A percentile compares a stretch with the other conserved stretches of the same genome.
Conservation (phyloP, 2,113 vertebrate species). For the Eolophus roseicapilla region DNA sequence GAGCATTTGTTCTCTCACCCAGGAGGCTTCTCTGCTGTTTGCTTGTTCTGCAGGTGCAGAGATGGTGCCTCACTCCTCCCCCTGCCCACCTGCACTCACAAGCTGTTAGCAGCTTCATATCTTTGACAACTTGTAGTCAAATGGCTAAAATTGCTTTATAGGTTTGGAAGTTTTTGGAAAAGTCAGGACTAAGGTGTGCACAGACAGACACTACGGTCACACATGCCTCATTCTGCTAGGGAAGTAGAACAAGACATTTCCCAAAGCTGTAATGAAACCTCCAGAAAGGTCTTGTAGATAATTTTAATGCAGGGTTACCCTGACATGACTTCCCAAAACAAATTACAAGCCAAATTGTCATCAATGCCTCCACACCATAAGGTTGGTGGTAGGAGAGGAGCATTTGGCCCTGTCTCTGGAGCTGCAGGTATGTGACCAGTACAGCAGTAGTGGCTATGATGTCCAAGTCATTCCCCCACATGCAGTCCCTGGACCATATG, state of each 20-base stretch:
- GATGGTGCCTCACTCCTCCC: neutral
- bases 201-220: neutral
- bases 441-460: neutral
- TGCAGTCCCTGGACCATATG: neutral
- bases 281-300: neutral
- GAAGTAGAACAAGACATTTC: neutral
- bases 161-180: neutral
- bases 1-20: neutral
- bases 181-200: neutral
- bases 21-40: neutral
- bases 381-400: accelerated
- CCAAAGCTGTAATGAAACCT: neutral
- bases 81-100: neutral
- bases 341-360: neutral
- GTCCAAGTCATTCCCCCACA: neutral
- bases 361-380: neutral
- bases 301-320: neutral
- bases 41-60: neutral
- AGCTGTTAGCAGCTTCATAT: neutral
- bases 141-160: neutral
- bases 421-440: neutral
- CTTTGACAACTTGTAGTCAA: neutral
- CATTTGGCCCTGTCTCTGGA: neutral
- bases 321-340: neutral
- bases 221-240: neutral